Percentiles rank a stretch among this genome's conserved stretches.
phyloP scores from a whole-genome alignment of 1,140 invertebrate species.

The Drosophila arizonae region DNA sequence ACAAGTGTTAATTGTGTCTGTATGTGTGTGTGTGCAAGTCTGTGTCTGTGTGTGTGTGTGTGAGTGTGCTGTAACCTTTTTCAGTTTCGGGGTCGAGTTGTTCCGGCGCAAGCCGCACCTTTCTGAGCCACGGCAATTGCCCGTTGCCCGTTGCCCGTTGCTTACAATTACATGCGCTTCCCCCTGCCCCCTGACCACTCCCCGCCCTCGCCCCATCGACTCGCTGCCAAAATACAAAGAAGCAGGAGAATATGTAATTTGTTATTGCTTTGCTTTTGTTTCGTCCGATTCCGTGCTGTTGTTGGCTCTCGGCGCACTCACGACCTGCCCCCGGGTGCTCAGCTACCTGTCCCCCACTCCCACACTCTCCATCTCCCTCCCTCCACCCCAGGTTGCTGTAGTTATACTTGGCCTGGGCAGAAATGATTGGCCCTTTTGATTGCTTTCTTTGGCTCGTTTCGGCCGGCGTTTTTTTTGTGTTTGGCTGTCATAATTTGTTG shows the following conservation, averaged over 20 bases:
- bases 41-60: slow-evolving; percentile 4
- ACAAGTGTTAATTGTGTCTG: slow-evolving; percentile 36
- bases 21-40: background rate
- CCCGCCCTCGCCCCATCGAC: background rate
- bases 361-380: background rate
- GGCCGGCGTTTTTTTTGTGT: background rate
- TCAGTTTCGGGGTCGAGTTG: slow-evolving; percentile 32
- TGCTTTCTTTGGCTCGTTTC: slow-evolving; percentile 47
- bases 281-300: slow-evolving; percentile 26
- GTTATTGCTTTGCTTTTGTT: slow-evolving; percentile 19
- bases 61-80: slow-evolving; percentile 38
- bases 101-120: slow-evolving; percentile 21
- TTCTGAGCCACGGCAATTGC: slow-evolving; percentile 12
- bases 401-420: slow-evolving; percentile 5
- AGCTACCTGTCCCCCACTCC: background rate
- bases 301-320: slow-evolving; percentile 33
- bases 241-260: slow-evolving; percentile 34
- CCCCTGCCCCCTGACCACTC: background rate
- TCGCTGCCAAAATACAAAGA: slow-evolving; percentile 4
- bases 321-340: slow-evolving; percentile 23
- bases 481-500: slow-evolving; percentile 53
- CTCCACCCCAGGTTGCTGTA: background rate
- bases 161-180: slow-evolving; percentile 21
- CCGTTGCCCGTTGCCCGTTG: slow-evolving; percentile 3
- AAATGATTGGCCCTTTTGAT: slow-evolving; percentile 53